Base-by-base conservation (phyloP, 2,797 vertebrate species). In the Syndactyla subalaris region DNA sequence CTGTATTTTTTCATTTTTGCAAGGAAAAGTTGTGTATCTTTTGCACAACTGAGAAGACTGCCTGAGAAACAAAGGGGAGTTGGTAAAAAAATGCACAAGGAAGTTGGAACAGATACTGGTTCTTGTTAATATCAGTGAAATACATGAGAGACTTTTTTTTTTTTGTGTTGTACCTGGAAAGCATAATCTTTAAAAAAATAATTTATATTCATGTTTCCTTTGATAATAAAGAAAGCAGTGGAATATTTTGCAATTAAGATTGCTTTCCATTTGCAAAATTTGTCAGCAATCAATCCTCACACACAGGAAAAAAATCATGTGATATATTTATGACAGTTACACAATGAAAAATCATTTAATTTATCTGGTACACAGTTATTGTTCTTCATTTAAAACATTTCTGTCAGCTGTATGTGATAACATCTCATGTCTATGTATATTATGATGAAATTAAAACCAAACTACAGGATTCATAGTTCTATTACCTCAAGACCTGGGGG, bases 201-300 rank as follows among this genome's bases (percentile, higher is more conserved):
- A 32, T 57, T 30, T 78, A 46, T 27, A 77, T 66, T 77, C 15
- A 6, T 29, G 5, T 52, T 84, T 87, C 30, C 39, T 92, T 82
- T 82, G 43, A 78, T 90, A 88, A 90, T 78, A 95, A 80, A 65
- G 20, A 54, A 91, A 92, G 6, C 19, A 23, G 30, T 63, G 12
- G 49, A 78, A 79, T 81, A 84, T 90, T 86, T 81, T 86, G 13
- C 23, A 92, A 81, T 88, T 75, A 90, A 86, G 39, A 59, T 76
- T 0, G 0, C 34, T 84, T 75, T 39, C 26, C 9, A 29, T 63
- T 89, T 83, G 49, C 24, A 65, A 85, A 80, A 91, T 79, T 74
- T 77, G 32, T 26, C 67, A 84, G 38, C 22, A 81, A 29, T 94
- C 78, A 75, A 36, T 73, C 27, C 68, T 71, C 45, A 88, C 10